Base-by-base conservation (phyloP, 2,113 vertebrate species). In the Sebastes fasciatus region DNA sequence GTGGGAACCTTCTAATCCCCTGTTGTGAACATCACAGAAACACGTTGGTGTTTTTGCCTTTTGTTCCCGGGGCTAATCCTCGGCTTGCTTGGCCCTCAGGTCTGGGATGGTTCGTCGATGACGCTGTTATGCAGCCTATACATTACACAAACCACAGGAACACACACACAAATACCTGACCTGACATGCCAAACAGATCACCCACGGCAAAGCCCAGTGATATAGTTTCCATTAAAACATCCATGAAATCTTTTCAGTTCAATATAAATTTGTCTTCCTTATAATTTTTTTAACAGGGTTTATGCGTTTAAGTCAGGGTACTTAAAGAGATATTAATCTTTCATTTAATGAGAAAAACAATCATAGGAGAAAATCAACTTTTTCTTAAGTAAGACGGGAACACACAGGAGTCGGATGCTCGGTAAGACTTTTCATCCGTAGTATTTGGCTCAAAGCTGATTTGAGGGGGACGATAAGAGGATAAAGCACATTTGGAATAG, bases 21-120 rank as follows among this genome's bases (percentile, higher is more conserved):
- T 90, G 92, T 92, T 91, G 91, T 92, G 86, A 92, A 89, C 90
- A 92, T 91, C 86, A 80, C 77, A 90, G 82, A 87, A 89, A 80
- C 84, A 83, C 57, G 72, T 83, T 84, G 85, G 83, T 89, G 90
- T 91, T 93, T 93, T 92, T 83, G 80, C 86, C 80, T 85, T 88
- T 90, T 89, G 82, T 90, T 90, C 74, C 74, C 17, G 2, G 66
- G 83, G 87, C 70, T 94, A 91, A 94, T 93, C 93, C 92, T 71
- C 7, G 58, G 68, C 48, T 86, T 87, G 76, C 73, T 34, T 70
- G 68, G 89, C 68, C 86, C 61, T 82, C 63, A 80, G 79, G 80
- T 89, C 82, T 48, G n/a, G 71, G 79, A 34, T 88, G 57, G 75
- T 77, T 79, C 62, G 54, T 77, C 8, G 9, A 81, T 82, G 79